These are phyloP conservation scores for Cephalophus harveyi DNA, from an alignment of 2,113 vertebrate species.

Conservation along the genomic window DNA sequence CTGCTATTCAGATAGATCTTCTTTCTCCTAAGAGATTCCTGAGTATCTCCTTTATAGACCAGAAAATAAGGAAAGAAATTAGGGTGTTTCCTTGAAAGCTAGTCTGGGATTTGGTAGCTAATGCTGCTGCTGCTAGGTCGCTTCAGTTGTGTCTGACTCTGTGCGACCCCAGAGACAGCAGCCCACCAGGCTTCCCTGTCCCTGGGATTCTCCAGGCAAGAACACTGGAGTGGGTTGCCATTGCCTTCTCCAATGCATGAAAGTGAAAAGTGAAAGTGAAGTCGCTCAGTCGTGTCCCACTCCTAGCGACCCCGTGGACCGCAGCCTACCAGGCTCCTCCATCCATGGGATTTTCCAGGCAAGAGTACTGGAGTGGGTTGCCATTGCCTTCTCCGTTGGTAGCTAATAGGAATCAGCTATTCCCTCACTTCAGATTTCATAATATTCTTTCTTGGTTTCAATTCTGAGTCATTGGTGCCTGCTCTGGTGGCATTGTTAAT, in stretches of 20 bases:
- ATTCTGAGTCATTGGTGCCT: background rate
- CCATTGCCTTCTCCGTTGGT: background rate
- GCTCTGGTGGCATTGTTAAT: background rate
- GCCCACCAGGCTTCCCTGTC: no score
- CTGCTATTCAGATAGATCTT: background rate
- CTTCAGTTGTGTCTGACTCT: no score
- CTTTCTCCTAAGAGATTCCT: background rate
- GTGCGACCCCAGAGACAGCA: no score
- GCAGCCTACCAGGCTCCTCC: no score
- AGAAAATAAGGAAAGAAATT: background rate
- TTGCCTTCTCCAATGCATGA: no score
- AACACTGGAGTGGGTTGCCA: no score
- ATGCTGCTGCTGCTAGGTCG: background rate
- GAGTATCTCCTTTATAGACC: background rate
- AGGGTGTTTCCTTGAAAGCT: background rate
- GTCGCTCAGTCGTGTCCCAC: no score
- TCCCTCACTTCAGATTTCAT: slow-evolving; percentile 16
- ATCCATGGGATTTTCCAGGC: no score
- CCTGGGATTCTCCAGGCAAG: no score
- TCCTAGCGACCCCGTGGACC: no score
- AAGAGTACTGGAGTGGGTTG: no score
- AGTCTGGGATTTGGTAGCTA: background rate
- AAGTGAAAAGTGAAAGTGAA: no score
- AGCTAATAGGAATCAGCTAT: background rate
- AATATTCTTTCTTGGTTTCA: background rate